Evolutionary conservation across 2,797 vertebrate species (phyloP).

Genomic region (Acanthiza pusilla): DNA sequence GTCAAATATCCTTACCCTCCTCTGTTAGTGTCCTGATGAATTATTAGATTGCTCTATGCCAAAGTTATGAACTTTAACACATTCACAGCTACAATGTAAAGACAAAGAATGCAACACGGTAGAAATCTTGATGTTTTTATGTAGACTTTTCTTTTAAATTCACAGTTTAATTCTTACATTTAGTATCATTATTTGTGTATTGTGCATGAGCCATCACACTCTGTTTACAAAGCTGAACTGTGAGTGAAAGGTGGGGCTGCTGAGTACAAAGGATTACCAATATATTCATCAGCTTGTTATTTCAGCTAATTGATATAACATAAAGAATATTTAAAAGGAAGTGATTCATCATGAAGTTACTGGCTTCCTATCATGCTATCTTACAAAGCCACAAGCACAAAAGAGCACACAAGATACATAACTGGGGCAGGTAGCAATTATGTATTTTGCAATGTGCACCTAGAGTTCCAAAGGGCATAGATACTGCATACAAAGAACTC

Average conservation of each 20-base stretch:
- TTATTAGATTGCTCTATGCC: background rate
- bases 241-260: background rate
- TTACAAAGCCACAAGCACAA: background rate
- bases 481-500: background rate
- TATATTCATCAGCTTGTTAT: background rate
- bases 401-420: background rate
- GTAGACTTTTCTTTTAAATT: background rate
- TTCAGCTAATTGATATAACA: background rate
- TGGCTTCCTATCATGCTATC: background rate
- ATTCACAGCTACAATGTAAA: background rate
- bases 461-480: background rate
- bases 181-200: background rate
- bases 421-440: background rate
- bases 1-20: background rate
- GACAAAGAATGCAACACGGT: background rate
- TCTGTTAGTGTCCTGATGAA: background rate
- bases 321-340: background rate
- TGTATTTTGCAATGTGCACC: background rate
- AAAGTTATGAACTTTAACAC: background rate
- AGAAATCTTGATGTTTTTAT: background rate
- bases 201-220: background rate
- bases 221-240: background rate
- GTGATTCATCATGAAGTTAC: background rate
- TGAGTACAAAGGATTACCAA: background rate
- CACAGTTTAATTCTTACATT: background rate